Conservation (phyloP, 1,140 invertebrate species). For the Drosophila subpulchrella region DNA sequence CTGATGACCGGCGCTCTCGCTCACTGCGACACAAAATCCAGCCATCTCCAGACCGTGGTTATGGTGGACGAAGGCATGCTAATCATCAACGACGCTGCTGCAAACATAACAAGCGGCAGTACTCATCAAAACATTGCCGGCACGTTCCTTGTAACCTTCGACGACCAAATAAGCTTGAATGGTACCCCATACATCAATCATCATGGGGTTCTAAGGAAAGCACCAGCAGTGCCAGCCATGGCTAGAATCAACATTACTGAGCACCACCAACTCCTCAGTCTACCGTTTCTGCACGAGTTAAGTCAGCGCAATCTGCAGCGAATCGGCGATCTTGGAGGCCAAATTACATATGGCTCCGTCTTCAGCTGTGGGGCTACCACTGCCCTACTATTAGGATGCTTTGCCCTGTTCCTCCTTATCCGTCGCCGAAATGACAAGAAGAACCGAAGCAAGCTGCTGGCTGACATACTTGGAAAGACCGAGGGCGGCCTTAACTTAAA, state of each 20-base stretch:
- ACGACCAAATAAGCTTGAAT: too few relatives aligned
- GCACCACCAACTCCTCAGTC: background rate
- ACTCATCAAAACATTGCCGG: background rate
- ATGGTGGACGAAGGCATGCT: background rate
- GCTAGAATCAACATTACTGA: background rate
- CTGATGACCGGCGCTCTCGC: background rate
- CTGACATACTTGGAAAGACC: background rate
- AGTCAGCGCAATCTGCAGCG: background rate
- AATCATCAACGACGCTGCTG: background rate
- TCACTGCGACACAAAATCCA: background rate
- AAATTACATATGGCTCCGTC: background rate
- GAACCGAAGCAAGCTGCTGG: slow-evolving; percentile 1
- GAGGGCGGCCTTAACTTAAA: background rate
- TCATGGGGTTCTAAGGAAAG: background rate
- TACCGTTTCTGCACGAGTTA: background rate
- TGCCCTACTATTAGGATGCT: background rate
- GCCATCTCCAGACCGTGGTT: background rate
- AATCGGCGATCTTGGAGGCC: too few relatives aligned
- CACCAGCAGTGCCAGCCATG: background rate
- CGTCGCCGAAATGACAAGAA: background rate
- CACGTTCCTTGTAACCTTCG: background rate
- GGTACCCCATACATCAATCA: background rate
- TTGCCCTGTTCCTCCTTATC: background rate
- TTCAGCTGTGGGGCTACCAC: too few relatives aligned
- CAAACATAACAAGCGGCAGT: background rate